These are phyloP conservation scores for Drosophila mercatorum DNA, from an alignment of 2,888 invertebrate species.

Conservation along the genomic window DNA sequence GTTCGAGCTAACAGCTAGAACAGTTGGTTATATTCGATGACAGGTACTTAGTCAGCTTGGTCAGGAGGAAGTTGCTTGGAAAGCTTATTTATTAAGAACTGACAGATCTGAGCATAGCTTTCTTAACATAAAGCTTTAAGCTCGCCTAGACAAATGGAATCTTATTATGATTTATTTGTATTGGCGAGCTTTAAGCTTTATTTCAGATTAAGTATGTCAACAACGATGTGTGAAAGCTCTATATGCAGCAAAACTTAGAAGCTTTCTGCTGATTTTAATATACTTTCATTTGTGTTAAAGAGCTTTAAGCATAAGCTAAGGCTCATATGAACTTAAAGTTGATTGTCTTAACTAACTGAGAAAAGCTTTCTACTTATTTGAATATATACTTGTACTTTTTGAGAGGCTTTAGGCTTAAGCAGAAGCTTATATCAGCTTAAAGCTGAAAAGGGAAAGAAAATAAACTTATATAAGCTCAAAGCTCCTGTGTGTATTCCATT, in stretches of 20 bases:
- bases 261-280: neutral
- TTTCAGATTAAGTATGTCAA: neutral
- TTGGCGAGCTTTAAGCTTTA: neutral
- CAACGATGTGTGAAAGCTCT: neutral
- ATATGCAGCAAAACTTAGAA: neutral
- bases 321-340: too few relatives aligned
- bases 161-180: neutral
- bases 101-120: too few relatives aligned
- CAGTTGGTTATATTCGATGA: slow-evolving; percentile 1
- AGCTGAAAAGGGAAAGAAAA: too few relatives aligned
- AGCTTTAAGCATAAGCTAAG: neutral
- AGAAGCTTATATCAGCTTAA: neutral
- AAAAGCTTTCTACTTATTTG: too few relatives aligned
- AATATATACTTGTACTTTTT: too few relatives aligned
- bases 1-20: neutral
- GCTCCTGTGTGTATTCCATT: neutral
- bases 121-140: too few relatives aligned
- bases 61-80: neutral
- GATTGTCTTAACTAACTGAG: too few relatives aligned
- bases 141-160: too few relatives aligned
- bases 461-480: too few relatives aligned
- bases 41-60: neutral
- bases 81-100: neutral
- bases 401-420: neutral
- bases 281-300: neutral